A percentile compares a stretch with the other conserved stretches of the same genome.
Conservation (phyloP, 2,888 invertebrate genomes). For the Drepana falcataria region DNA sequence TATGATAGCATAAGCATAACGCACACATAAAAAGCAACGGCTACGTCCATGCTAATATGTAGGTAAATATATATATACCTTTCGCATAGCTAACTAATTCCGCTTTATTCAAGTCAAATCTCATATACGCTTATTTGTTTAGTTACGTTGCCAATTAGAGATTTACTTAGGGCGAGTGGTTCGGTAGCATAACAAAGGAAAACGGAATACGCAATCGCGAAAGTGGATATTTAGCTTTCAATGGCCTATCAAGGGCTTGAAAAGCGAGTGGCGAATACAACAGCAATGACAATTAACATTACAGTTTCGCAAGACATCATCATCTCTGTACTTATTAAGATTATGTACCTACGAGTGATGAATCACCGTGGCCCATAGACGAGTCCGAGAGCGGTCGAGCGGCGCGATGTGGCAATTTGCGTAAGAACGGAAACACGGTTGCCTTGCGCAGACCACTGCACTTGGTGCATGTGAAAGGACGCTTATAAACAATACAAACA, state of each 20-base stretch:
- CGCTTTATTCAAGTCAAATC: neutral
- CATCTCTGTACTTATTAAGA: constrained; percentile 27
- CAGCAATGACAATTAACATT: constrained; percentile 27
- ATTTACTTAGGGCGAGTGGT: neutral
- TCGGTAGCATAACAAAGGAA: neutral
- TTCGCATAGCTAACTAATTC: too few relatives aligned
- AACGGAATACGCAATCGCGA: neutral
- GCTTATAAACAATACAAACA: constrained; percentile 2
- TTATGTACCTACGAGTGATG: constrained; percentile 22
- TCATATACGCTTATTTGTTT: neutral
- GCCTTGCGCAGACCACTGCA: constrained; percentile 33
- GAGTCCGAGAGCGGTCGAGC: constrained; percentile 25
- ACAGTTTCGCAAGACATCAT: constrained; percentile 32
- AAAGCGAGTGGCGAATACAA: constrained; percentile 10
- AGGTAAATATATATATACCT: too few relatives aligned
- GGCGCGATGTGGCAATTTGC: constrained; percentile 28
- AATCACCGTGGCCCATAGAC: constrained; percentile 30
- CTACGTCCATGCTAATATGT: too few relatives aligned
- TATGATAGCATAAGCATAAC: too few relatives aligned
- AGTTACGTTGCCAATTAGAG: neutral
- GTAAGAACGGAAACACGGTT: constrained; percentile 41
- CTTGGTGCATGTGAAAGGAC: constrained; percentile 15
- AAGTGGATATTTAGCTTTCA: neutral
- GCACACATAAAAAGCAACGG: too few relatives aligned
- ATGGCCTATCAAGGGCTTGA: neutral